Evolutionary conservation across 2,113 vertebrate genomes (phyloP), one percentile per base, ranked within the genome.

Genomic region (Danionella cerebrum): DNA sequence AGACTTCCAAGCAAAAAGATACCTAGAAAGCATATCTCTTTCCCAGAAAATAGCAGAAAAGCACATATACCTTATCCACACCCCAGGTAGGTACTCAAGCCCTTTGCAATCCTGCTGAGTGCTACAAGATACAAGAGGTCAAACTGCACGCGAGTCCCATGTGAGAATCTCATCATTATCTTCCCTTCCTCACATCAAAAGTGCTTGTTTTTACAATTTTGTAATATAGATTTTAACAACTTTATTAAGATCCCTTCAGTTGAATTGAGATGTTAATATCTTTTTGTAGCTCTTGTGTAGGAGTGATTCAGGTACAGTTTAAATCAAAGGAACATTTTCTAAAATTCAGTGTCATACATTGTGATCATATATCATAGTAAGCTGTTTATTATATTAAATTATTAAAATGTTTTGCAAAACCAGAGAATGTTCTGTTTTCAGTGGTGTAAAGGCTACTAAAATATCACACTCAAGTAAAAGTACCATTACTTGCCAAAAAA

Each of bases 51-150:
- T 48, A 48, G 60, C 42, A 64, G 27, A 36, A 35, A 27, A 48
- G 48, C 42, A 41, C 33, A 11, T 50, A 48, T 48, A 48, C 12
- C 29, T 48, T 64, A 64, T 64, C 60, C 29, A 24, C 25, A 36
- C 7, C 7, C 16, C 5, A 3, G 13, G 44, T 24, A 47, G 27
- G 48, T 47, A 48, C 4, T 35, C 29, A 47, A 24, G 42, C 6
- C 54, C 7, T 58, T 3, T 5, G 24, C 2, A 60, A 6, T 62
- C 12, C 13, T 48, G 13, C 29, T 63, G 59, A 36, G 8, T 24
- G 7, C 18, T 24, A 18, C 44, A 24, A 48, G 18, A 64, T 36
- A 24, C 29, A 36, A 48, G 31, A 48, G 60, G 44, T 64, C 60
- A 64, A 50, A 36, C 19, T 48, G n/a, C 60, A 64, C 27, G 2